phyloP scores from a whole-genome alignment of 2,888 invertebrate species.

The Operophtera brumata region DNA sequence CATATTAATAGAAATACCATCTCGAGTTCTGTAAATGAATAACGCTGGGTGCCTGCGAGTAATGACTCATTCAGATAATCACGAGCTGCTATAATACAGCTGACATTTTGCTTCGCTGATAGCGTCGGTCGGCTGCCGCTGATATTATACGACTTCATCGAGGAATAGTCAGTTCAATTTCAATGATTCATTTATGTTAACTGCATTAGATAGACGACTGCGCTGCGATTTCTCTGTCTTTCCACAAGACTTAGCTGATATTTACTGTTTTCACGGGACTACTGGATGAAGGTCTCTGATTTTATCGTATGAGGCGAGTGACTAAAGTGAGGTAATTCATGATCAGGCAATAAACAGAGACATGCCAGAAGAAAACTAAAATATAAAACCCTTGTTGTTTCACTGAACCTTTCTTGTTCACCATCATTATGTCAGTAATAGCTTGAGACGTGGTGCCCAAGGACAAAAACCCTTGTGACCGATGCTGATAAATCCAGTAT shows the following conservation, averaged over 20 bases:
- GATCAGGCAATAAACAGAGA: no score
- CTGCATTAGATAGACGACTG: conserved; percentile 1
- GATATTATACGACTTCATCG: conserved; percentile 17
- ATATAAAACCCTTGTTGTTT: no score
- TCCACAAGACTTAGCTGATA: background rate
- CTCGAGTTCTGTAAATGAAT: conserved; percentile 2
- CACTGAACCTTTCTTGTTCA: no score
- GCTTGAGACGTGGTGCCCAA: no score
- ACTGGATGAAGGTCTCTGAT: no score
- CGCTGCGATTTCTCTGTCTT: background rate
- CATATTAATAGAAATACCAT: background rate
- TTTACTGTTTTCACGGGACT: no score
- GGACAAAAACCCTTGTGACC: no score
- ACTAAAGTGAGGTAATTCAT: no score
- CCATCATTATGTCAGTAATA: no score
- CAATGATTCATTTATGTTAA: conserved; percentile 12
- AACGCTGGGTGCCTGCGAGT: conserved; percentile 6
- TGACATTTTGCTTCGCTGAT: conserved; percentile 6
- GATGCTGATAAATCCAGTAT: no score
- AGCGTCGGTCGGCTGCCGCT: conserved; percentile 6
- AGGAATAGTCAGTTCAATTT: conserved; percentile 12
- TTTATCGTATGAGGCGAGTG: background rate
- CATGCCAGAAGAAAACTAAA: no score
- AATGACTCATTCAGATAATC: conserved; percentile 9
- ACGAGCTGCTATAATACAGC: conserved; percentile 13